A percentile compares a stretch with the other conserved stretches of the same genome.
Evolutionary conservation across 2,797 vertebrate species (phyloP).

Genomic region (Sebastes steindachneri): DNA sequence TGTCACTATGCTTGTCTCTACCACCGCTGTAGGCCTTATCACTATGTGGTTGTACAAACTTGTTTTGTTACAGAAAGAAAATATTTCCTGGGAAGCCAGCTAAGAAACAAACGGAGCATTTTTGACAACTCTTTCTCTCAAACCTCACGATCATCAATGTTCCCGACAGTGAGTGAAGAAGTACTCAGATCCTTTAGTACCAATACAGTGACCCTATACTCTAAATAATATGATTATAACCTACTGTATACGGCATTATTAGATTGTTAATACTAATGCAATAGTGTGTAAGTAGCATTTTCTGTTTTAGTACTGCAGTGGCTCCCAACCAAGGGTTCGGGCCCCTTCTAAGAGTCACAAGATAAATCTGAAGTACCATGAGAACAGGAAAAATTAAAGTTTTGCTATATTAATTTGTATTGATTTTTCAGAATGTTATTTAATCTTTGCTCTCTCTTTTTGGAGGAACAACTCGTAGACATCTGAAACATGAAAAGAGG

Average conservation of each 20-base stretch:
- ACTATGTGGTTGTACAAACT: slow-evolving; percentile 50
- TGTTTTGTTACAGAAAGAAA: slow-evolving; percentile 17
- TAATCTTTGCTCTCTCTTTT: background rate
- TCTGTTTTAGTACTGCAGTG: background rate
- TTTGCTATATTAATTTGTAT: background rate
- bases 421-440: background rate
- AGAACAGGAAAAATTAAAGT: background rate
- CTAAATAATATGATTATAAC: background rate
- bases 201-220: background rate
- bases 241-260: background rate
- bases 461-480: background rate
- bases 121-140: background rate
- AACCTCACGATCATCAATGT: background rate
- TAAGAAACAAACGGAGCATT: background rate
- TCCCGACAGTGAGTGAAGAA: background rate
- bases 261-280: background rate
- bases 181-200: background rate
- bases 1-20: slow-evolving; percentile 31
- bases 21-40: slow-evolving; percentile 21
- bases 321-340: background rate
- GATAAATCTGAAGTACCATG: background rate
- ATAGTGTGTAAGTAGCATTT: background rate
- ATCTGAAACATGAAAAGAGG: background rate
- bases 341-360: background rate
- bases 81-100: background rate